Percentiles rank a stretch among this genome's conserved stretches.
phyloP scores from a whole-genome alignment of 2,888 invertebrate species.

The Xylota sylvarum region DNA sequence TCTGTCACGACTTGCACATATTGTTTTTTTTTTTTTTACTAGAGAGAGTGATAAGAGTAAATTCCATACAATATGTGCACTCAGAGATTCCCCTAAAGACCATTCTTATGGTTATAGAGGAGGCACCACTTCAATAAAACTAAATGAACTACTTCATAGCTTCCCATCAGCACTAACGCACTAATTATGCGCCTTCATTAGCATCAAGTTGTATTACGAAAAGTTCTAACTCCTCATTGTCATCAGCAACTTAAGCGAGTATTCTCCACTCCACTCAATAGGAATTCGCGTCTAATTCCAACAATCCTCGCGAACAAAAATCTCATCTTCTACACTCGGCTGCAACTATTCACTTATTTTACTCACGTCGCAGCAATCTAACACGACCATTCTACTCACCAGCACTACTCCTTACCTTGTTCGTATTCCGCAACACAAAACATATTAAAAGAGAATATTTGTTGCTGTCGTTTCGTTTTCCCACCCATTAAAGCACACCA shows the following conservation, averaged over 20 bases:
- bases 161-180: not conserved
- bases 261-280: not conserved
- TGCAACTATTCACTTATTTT: conserved; percentile 39
- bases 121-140: not conserved
- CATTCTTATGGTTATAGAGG: not conserved
- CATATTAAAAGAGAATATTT: conserved; percentile 36
- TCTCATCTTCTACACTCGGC: not conserved
- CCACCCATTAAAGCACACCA: conserved; percentile 35
- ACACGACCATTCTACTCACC: not conserved
- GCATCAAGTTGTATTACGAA: not conserved
- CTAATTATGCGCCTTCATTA: conserved; percentile 7
- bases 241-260: not conserved
- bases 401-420: not conserved
- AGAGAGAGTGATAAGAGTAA: too few species aligned
- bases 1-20: too few species aligned
- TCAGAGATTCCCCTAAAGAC: too few species aligned
- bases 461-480: conserved; percentile 33
- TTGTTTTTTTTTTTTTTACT: too few species aligned
- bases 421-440: conserved; percentile 3
- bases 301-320: not conserved
- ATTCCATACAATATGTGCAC: too few species aligned
- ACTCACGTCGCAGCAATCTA: conserved; percentile 46
- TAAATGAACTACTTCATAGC: not conserved
- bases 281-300: not conserved
- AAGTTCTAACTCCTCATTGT: not conserved